phyloP scores from a whole-genome alignment of 1,140 invertebrate species.

The Heterodera schachtii region DNA sequence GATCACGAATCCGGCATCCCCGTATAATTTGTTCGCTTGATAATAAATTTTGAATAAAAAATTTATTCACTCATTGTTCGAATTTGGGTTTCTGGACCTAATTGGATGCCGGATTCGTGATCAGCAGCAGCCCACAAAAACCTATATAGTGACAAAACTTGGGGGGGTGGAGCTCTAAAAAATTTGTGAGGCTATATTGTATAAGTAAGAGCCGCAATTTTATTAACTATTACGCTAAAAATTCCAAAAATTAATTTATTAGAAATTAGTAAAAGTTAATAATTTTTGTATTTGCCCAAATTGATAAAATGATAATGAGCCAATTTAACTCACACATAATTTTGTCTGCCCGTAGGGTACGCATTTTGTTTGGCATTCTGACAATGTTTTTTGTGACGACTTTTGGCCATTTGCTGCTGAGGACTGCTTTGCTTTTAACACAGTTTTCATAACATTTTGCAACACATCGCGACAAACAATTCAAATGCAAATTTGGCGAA shows the following conservation, averaged over 20 bases:
- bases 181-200: too few species aligned
- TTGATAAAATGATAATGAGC: too few species aligned
- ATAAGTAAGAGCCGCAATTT: too few species aligned
- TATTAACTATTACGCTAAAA: not conserved
- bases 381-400: not conserved
- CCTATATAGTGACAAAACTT: too few species aligned
- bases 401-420: not conserved
- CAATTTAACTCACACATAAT: slow-evolving; percentile 14
- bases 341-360: slow-evolving; percentile 9
- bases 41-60: too few species aligned
- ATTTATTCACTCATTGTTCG: too few species aligned
- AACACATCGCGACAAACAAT: not conserved
- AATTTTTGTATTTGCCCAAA: not conserved
- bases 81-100: too few species aligned
- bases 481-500: not conserved
- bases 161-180: too few species aligned
- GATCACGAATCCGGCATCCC: too few species aligned
- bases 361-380: slow-evolving; percentile 21
- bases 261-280: not conserved
- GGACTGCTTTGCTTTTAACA: not conserved
- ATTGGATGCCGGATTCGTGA: too few species aligned
- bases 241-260: not conserved
- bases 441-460: not conserved
- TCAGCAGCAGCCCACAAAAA: too few species aligned
- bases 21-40: too few species aligned